Base-by-base conservation (phyloP, 2,113 vertebrate genomes). In the Haemorhous mexicanus region DNA sequence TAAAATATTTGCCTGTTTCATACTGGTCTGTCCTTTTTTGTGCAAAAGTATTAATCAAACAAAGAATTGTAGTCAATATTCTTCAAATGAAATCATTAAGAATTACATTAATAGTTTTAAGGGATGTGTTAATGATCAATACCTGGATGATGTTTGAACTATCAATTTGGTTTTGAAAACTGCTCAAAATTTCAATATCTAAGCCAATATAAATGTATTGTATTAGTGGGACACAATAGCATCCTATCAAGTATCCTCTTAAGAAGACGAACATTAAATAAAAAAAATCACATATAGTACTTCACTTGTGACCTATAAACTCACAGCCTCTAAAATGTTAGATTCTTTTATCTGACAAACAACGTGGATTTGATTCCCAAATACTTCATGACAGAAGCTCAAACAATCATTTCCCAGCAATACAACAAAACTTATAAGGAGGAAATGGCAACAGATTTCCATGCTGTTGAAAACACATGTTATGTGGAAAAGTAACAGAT, bases 361-460 rank as follows among this genome's bases (percentile, higher is more conserved):
- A 84, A 44, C 16, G 33, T 88, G 33, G n/a, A 92, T 95, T 84
- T 75, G 37, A 95, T 95, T 96, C 47, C 66, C 32, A 94, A 95
- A 94, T 96, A 80, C 44, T 84, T 92, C 24, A 70, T 58, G 64
- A 50, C 17, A 89, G 62, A 84, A 82, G 30, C 46, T 73, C 32
- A 73, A 80, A 69, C 61, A 91, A 13, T 3, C 16, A 64, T 69
- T 83, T 79, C 37, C 37, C 49, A 89, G 28, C 24, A 95, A 84
- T 32, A 7, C 16, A 75, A 32, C 10, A 74, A 53, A 37, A 53
- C 4, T 52, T 44, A 68, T 28, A 58, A 44, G 68, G 17, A 89
- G 17, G 16, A 93, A 77, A 70, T 28, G 1, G 18, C 7, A 91
- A 68, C 7, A 27, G n/a, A 91, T 79, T 89, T 82, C 17, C 61